Evolutionary conservation across 1,140 invertebrate species (phyloP).

Genomic region (Littorina saxatilis): DNA sequence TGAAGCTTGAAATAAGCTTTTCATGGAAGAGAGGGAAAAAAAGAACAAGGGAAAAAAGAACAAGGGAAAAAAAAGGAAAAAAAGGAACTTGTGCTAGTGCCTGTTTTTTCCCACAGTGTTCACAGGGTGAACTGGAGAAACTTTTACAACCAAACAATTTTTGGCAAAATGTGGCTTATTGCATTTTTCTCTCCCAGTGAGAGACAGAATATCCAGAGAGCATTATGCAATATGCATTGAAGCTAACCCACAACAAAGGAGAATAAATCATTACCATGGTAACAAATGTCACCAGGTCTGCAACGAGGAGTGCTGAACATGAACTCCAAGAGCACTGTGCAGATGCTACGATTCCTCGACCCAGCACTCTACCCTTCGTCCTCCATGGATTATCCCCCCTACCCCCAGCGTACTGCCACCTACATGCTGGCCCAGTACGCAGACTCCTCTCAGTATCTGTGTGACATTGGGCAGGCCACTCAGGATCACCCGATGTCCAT

Average conservation of each 20-base stretch:
- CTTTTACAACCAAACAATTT: too few relatives aligned
- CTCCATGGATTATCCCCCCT: slow-evolving; percentile 57
- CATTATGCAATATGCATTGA: too few relatives aligned
- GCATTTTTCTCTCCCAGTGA: too few relatives aligned
- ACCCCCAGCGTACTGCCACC: slow-evolving; percentile 51
- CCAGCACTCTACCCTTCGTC: slow-evolving; percentile 63
- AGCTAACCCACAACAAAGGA: too few relatives aligned
- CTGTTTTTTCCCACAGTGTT: neutral
- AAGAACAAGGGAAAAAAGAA: slow-evolving; percentile 2
- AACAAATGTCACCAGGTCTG: too few relatives aligned
- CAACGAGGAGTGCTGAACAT: slow-evolving; percentile 61
- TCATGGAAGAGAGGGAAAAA: too few relatives aligned
- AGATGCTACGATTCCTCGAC: slow-evolving; percentile 62
- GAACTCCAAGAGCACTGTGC: slow-evolving; percentile 45
- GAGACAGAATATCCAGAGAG: too few relatives aligned
- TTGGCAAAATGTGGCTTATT: too few relatives aligned
- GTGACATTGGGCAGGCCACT: slow-evolving; percentile 47
- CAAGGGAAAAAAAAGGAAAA: neutral
- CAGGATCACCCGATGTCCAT: slow-evolving; percentile 54
- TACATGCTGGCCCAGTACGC: slow-evolving; percentile 61
- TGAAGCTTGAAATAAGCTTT: too few relatives aligned
- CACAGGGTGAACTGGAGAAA: too few relatives aligned
- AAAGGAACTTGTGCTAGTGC: neutral
- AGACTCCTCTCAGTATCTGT: slow-evolving; percentile 56
- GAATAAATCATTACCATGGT: too few relatives aligned